These are phyloP conservation scores for Pelmatolapia mariae DNA, from an alignment of 2,113 vertebrate genomes.

Conservation along the genomic window DNA sequence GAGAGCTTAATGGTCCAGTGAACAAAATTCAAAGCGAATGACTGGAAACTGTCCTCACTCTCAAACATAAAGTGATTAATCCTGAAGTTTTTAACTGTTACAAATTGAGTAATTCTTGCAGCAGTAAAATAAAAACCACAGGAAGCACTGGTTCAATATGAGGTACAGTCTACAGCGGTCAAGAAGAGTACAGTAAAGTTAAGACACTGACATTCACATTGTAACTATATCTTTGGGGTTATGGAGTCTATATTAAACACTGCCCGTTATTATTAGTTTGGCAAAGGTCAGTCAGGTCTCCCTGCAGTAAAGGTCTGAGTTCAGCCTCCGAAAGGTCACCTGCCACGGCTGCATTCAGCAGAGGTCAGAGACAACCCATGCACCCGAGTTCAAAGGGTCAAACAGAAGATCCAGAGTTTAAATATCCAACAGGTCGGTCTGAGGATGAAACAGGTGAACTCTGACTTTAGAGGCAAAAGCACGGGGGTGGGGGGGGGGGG, in stretches of 20 bases:
- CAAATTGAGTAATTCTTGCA: background rate
- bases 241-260: conserved; percentile 67
- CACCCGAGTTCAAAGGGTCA: background rate
- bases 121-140: background rate
- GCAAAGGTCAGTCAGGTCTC: conserved; percentile 61
- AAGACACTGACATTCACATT: conserved; percentile 58
- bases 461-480: background rate
- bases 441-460: background rate
- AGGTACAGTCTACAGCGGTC: background rate
- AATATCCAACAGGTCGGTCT: background rate
- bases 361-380: conserved; percentile 37
- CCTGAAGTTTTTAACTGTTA: background rate
- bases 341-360: background rate
- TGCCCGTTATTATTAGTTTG: conserved; percentile 18
- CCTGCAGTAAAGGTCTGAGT: conserved; percentile 67
- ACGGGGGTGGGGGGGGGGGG: too few species aligned
- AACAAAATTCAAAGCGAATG: background rate
- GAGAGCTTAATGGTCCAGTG: background rate
- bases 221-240: conserved; percentile 64
- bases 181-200: conserved; percentile 5
- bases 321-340: conserved; percentile 63
- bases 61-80: background rate
- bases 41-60: background rate
- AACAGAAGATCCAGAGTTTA: background rate
- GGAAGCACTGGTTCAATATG: background rate